Conservation (phyloP, 2,113 vertebrate genomes). For the Charadrius vociferus region DNA sequence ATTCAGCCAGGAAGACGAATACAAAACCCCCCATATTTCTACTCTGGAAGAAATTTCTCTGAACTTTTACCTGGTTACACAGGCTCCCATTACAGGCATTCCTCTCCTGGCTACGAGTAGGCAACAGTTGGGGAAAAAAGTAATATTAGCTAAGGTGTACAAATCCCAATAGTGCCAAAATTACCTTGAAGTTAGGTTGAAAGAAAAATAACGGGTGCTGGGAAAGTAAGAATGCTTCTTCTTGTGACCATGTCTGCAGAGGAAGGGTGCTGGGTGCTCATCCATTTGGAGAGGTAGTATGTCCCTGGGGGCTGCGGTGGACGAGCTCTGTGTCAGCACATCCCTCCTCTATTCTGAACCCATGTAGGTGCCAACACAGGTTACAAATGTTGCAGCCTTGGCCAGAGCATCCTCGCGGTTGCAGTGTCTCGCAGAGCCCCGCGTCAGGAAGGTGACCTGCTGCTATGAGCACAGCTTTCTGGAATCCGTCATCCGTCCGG, state of each 20-base stretch:
- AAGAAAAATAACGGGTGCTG: neutral
- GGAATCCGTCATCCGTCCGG: constrained; percentile 20
- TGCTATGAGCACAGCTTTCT: neutral
- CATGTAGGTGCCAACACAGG: constrained; percentile 25
- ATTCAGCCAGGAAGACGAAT: neutral
- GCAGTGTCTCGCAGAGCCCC: constrained; percentile 44
- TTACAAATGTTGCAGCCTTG: neutral
- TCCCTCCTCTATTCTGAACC: neutral
- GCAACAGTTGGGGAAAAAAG: neutral
- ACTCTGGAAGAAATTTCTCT: neutral
- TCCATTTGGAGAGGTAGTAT: neutral
- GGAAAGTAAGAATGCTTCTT: neutral
- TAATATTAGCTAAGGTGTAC: neutral
- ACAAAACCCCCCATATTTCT: neutral
- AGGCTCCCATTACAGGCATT: neutral
- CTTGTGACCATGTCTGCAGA: neutral
- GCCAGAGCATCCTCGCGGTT: neutral
- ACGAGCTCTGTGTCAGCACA: neutral
- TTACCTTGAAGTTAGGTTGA: neutral
- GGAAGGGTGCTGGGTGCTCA: neutral
- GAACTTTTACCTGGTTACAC: neutral
- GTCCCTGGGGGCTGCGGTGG: neutral
- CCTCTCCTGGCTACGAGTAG: neutral
- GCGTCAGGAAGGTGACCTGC: constrained; percentile 8
- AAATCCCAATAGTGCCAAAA: neutral